A percentile compares a stretch with the other conserved stretches of the same genome.
Conservation (phyloP, 2,113 vertebrate genomes). For the Tyto alba region DNA sequence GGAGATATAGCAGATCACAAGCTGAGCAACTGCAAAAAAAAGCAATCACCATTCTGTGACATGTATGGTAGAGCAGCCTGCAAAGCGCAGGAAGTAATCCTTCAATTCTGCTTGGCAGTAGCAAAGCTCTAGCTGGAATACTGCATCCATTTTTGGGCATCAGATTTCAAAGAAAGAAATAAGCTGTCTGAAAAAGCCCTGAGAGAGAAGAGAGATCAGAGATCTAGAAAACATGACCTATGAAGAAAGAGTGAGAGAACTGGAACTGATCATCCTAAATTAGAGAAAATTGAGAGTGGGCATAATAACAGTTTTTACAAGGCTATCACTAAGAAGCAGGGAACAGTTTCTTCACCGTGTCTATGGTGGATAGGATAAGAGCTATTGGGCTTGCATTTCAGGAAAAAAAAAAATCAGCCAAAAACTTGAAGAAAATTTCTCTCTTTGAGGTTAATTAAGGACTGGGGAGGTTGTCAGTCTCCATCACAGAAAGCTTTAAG, state of each 20-base stretch:
- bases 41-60: neutral
- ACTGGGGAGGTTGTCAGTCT: neutral
- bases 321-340: neutral
- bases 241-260: constrained; percentile 8
- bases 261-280: constrained; percentile 6
- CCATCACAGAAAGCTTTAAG: neutral
- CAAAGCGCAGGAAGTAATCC: neutral
- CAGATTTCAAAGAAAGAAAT: constrained; percentile 46
- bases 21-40: neutral
- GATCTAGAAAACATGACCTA: constrained; percentile 17
- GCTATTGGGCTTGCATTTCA: neutral
- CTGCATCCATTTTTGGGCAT: constrained; percentile 5
- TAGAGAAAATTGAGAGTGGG: neutral
- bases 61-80: neutral
- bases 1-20: neutral
- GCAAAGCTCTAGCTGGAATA: neutral
- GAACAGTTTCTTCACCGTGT: neutral
- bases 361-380: neutral
- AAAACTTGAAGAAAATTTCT: neutral
- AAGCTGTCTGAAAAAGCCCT: constrained; percentile 6
- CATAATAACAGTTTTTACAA: neutral
- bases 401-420: neutral
- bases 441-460: neutral
- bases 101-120: neutral
- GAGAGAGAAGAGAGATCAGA: neutral